Percentiles rank a stretch among this genome's conserved stretches.
Conservation (phyloP, 2,888 invertebrate genomes). For the Chrysolina haemoptera region DNA sequence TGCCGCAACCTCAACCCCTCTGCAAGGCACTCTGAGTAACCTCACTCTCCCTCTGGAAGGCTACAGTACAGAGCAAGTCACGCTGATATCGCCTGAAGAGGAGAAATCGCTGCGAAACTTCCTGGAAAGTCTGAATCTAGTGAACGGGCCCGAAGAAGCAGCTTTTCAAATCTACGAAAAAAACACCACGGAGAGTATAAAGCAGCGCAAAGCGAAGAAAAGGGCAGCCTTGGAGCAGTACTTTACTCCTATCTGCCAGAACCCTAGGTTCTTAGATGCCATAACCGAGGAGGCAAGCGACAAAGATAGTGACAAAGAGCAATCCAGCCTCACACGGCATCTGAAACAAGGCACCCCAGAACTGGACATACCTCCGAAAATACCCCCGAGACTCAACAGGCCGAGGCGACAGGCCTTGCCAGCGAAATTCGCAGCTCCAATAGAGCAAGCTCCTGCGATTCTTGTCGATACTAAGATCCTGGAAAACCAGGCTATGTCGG, state of each 20-base stretch:
- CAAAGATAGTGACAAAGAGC: conserved; percentile 71
- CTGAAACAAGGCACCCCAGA: conserved; percentile 61
- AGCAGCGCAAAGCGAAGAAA: conserved; percentile 71
- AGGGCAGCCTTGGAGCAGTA: conserved; percentile 73
- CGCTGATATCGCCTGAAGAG: conserved; percentile 73
- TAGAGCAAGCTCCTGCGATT: conserved; percentile 59
- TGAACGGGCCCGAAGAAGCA: conserved; percentile 70
- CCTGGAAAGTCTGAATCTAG: conserved; percentile 73
- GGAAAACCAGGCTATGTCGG: conserved; percentile 61
- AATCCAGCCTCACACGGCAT: conserved; percentile 57
- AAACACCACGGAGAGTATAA: conserved; percentile 54
- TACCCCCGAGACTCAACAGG: conserved; percentile 40
- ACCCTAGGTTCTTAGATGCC: conserved; percentile 81
- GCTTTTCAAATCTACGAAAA: conserved; percentile 52
- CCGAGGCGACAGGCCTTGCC: conserved; percentile 28
- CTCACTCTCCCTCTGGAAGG: conserved; percentile 70
- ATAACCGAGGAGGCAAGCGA: conserved; percentile 86
- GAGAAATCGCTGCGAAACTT: conserved; percentile 74
- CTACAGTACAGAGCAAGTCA: conserved; percentile 50
- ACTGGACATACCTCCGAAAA: conserved; percentile 47
- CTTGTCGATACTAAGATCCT: conserved; percentile 76
- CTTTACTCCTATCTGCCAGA: conserved; percentile 74
- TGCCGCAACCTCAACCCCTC: conserved; percentile 61
- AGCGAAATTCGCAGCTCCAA: conserved; percentile 39
- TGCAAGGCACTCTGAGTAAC: conserved; percentile 66